Base-by-base conservation (phyloP, 2,797 vertebrate genomes). In the Notamacropus eugenii region DNA sequence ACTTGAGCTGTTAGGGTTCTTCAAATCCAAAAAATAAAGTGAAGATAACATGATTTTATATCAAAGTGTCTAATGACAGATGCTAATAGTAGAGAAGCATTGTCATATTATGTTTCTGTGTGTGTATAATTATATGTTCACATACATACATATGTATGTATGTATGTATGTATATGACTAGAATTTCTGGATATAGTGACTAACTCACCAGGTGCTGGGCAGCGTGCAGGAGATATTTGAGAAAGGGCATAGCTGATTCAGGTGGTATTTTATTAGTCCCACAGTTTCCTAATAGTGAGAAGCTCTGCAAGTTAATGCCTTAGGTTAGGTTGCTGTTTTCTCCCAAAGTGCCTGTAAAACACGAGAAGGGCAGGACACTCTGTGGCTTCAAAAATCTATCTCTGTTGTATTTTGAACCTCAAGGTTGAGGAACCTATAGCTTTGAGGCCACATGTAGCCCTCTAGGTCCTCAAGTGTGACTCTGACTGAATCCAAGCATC, bases 361-460 rank as follows among this genome's bases (percentile, higher is more conserved):
- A 24, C 5, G 31, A 24, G 14, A 54, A 9, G 28, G 54, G n/a
- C 24, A 28, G 16, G 11, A 22, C 52, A 5, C 29, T 55, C 22
- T 54, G 9, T 6, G 16, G 10, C 46, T 90, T 34, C 87, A 59
- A 27, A 28, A 10, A 62, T 74, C 34, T 90, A 54, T 92, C n/a
- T 91, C 50, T 74, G 1, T 54, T 40, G 56, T 34, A 55, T 55
- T 96, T 82, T 46, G 55, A 94, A 92, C 29, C 6, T 96, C 67
- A 91, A 28, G 57, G 57, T 8, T 58, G 57, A 10, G 28, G 9
- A 58, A 58, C 28, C 28, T 29, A 10, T 29, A 9, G 57, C 57
- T 28, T 58, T 1, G 1, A 29, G 28, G 9, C 57, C 57, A 58
- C 57, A 58, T 58, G 57, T 28, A 28, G 27, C 57, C 8, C 57